A percentile compares a stretch with the other conserved stretches of the same genome.
phyloP scores from a whole-genome alignment of 2,888 invertebrate species.

The Dysmachus trigonus region DNA sequence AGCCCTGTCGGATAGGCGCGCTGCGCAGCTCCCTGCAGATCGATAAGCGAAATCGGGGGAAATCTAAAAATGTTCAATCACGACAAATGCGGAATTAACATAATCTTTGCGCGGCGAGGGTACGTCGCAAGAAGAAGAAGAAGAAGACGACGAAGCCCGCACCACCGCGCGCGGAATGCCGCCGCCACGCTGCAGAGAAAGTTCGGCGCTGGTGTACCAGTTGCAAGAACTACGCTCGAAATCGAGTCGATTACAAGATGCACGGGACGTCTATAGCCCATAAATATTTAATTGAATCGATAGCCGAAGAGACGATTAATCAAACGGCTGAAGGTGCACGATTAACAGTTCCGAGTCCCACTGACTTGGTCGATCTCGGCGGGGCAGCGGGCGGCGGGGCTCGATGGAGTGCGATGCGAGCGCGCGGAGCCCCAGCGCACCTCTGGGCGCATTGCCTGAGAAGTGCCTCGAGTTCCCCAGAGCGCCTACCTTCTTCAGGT shows the following conservation, averaged over 20 bases:
- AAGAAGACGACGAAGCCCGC: too few relatives aligned
- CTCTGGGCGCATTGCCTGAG: neutral
- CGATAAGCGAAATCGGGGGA: slow-evolving; percentile 22
- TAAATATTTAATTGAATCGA: slow-evolving; percentile 43
- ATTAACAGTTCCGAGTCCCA: slow-evolving; percentile 29
- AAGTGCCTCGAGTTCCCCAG: neutral
- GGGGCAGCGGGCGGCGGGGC: neutral
- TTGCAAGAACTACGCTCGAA: slow-evolving; percentile 13
- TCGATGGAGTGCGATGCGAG: neutral
- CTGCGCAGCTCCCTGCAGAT: slow-evolving; percentile 11
- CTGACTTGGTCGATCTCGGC: neutral
- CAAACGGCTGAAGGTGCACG: slow-evolving; percentile 40
- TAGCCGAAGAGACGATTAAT: slow-evolving; percentile 40
- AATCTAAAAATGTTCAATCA: slow-evolving; percentile 42
- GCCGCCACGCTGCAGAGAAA: neutral
- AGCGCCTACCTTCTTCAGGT: neutral
- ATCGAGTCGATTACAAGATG: slow-evolving; percentile 25
- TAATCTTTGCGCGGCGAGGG: slow-evolving; percentile 12
- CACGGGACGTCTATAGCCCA: slow-evolving; percentile 27
- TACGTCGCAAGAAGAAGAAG: neutral
- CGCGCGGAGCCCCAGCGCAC: neutral
- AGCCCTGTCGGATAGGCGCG: neutral
- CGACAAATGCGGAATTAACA: slow-evolving; percentile 38
- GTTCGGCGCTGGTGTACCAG: neutral
- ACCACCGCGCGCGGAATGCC: neutral